Base-by-base conservation (phyloP, 2,797 vertebrate species). In the Acanthiza pusilla region DNA sequence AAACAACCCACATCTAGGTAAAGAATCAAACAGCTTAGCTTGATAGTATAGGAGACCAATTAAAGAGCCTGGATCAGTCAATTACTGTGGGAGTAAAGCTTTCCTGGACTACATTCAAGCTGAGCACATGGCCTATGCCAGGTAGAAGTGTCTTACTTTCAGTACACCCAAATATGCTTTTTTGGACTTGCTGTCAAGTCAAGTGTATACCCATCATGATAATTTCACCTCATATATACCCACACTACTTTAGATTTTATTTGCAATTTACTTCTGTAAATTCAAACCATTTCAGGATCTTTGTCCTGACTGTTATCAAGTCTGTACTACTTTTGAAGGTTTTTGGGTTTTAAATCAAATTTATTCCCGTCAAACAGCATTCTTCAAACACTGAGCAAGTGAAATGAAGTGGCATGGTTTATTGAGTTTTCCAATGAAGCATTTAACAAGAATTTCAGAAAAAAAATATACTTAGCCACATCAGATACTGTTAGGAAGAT, bases 1-100 rank as follows among this genome's bases (percentile, higher is more conserved):
- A 17, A 21, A 0, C 2, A 54, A 43, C 3, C 4, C 15, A n/a
- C 17, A 15, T 3, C 5, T 19, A 81, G 15, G 42, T 57, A 48
- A 90, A 68, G 40, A 78, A 72, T 48, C 36, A 45, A 85, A 68
- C 2, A 73, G 26, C 7, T 73, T 70, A 60, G 21, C 71, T 36
- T 45, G 18, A 34, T 51, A 60, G 60, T 16, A 76, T 9, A 13
- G 43, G 34, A 88, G 78, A 84, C 42, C 22, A 85, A 10, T 71
- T 47, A 71, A 71, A 40, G 55, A 85, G 67, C 16, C 30, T 80
- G 32, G 32, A 68, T 55, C 47, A 67, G 43, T 19, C 50, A 61
- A 1, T 43, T 55, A 74, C 20, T 38, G 26, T 7, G 21, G 62
- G 10, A 77, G 10, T 12, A 14, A 85, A 81, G 16, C 60, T 58